Evolutionary conservation across 2,797 vertebrate species (phyloP).

Genomic region (Salmo trutta): DNA sequence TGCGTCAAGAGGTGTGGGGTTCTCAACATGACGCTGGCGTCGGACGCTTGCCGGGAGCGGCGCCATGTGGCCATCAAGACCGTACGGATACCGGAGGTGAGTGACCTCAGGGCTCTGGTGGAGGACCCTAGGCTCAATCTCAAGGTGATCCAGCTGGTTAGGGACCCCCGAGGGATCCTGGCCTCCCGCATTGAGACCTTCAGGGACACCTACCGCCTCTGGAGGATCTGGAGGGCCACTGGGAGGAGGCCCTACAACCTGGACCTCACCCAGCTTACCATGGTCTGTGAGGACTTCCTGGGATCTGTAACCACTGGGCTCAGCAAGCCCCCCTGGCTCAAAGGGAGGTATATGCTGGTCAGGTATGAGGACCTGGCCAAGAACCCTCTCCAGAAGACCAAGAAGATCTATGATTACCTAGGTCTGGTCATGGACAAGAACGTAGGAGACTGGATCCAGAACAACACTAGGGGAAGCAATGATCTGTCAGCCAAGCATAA

Average conservation of each 20-base stretch:
- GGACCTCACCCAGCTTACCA: conserved; percentile 86
- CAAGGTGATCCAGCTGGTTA: conserved; percentile 91
- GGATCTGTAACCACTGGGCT: conserved; percentile 85
- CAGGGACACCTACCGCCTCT: conserved; percentile 88
- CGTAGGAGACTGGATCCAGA: conserved; percentile 87
- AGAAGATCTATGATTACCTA: conserved; percentile 87
- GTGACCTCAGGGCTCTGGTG: conserved; percentile 82
- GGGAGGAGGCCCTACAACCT: conserved; percentile 89
- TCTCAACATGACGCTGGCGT: conserved; percentile 84
- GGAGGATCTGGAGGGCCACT: conserved; percentile 90
- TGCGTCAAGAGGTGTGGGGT: conserved; percentile 84
- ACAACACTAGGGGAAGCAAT: conserved; percentile 87
- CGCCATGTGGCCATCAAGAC: conserved; percentile 90
- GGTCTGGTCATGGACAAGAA: conserved; percentile 82
- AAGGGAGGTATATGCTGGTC: conserved; percentile 89
- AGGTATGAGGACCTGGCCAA: conserved; percentile 91
- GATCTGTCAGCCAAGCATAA: conserved; percentile 83
- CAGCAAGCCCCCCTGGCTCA: conserved; percentile 83
- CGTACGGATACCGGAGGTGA: conserved; percentile 86
- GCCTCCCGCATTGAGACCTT: conserved; percentile 91
- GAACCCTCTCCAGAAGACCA: conserved; percentile 86
- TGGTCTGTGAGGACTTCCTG: conserved; percentile 87
- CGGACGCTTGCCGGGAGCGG: conserved; percentile 80
- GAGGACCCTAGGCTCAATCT: conserved; percentile 88
- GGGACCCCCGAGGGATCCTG: conserved; percentile 89